Evolutionary conservation across 2,797 vertebrate species (phyloP).

Genomic region (Apogon hyalosoma): DNA sequence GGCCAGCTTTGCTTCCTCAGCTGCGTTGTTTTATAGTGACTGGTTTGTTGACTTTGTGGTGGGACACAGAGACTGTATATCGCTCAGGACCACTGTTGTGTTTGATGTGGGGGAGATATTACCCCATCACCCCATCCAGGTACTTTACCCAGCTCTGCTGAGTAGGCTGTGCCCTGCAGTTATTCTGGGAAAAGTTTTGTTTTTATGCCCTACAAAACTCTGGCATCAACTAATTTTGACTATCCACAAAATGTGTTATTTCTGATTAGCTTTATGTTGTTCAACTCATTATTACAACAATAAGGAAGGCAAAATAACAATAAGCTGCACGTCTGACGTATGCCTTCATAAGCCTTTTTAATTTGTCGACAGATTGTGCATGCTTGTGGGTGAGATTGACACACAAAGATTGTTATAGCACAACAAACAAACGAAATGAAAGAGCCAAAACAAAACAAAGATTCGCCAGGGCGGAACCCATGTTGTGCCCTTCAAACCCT

Average conservation of each 20-base stretch:
- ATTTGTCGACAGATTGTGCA: constrained; percentile 29
- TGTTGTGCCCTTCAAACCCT: constrained; percentile 4
- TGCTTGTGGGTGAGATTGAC: constrained; percentile 37
- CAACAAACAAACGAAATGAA: constrained; percentile 34
- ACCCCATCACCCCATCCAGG: constrained; percentile 61
- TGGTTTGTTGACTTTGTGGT: constrained; percentile 77
- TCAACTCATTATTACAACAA: constrained; percentile 32
- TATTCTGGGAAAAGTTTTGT: constrained; percentile 66
- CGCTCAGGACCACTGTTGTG: constrained; percentile 31
- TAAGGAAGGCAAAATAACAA: constrained; percentile 34
- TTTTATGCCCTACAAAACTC: constrained; percentile 59
- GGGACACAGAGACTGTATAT: constrained; percentile 64
- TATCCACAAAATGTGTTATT: constrained; percentile 38
- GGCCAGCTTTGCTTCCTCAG: constrained; percentile 52
- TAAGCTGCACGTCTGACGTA: neutral
- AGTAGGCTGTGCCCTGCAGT: constrained; percentile 47
- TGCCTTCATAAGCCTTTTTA: constrained; percentile 32
- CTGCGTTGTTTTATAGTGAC: constrained; percentile 66
- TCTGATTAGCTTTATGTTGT: constrained; percentile 13
- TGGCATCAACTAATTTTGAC: constrained; percentile 41
- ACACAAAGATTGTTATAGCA: constrained; percentile 8
- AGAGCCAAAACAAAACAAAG: constrained; percentile 45
- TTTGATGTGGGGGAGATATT: constrained; percentile 69
- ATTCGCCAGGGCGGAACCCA: constrained; percentile 12
- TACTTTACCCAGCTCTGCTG: constrained; percentile 74